These are phyloP conservation scores for Zalophus californianus DNA, from an alignment of 2,797 vertebrate species.

Conservation along the genomic window DNA sequence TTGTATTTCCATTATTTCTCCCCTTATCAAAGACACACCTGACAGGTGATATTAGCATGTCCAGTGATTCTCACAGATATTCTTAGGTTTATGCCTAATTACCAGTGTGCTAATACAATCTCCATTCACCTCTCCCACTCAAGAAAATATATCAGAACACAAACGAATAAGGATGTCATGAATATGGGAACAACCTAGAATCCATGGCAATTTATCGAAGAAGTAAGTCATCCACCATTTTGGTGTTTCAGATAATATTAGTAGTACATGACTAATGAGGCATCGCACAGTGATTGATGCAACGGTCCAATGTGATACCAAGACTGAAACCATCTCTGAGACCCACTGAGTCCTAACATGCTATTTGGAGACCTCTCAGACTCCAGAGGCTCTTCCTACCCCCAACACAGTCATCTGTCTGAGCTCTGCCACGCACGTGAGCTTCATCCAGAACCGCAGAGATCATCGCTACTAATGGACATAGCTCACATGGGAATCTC, in stretches of 20 bases:
- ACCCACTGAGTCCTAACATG: not conserved
- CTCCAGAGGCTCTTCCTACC: not conserved
- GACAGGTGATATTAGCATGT: not conserved
- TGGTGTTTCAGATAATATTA: not conserved
- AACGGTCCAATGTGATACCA: not conserved
- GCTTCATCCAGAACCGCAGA: not conserved
- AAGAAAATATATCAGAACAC: constrained; percentile 30
- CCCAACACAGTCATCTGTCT: accelerated
- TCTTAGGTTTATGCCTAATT: not conserved
- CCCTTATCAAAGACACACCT: not conserved
- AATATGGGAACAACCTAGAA: not conserved
- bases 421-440: not conserved
- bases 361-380: not conserved
- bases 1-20: not conserved
- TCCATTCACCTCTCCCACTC: not conserved
- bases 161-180: not conserved
- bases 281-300: not conserved
- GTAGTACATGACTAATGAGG: not conserved
- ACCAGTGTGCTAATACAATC: not conserved
- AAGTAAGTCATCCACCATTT: not conserved
- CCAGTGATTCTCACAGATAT: not conserved
- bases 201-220: not conserved
- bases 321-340: not conserved
- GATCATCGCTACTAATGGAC: not conserved
- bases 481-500: not conserved